Percentiles rank a stretch among this genome's conserved stretches.
Conservation (phyloP, 2,113 vertebrate genomes). For the Eulemur macaco region DNA sequence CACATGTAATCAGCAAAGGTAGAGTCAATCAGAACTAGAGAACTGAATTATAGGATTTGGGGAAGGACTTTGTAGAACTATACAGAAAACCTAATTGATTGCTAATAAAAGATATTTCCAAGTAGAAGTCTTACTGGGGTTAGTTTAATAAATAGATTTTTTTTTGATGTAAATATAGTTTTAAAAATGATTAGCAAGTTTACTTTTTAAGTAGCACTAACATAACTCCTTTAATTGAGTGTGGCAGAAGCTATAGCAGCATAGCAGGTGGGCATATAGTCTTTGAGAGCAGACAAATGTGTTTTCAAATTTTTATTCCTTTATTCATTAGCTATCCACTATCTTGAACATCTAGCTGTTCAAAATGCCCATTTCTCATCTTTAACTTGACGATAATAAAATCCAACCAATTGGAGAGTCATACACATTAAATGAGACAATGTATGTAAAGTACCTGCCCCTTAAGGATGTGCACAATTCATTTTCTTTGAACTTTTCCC, state of each 20-base stretch:
- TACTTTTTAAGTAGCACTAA: neutral
- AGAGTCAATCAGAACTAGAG: neutral
- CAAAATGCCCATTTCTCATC: neutral
- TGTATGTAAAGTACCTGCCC: neutral
- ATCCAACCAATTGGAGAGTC: neutral
- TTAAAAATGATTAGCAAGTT: neutral
- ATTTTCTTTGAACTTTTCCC: neutral
- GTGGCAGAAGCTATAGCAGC: neutral
- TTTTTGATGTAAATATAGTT: neutral
- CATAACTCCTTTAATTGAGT: neutral
- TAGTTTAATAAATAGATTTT: neutral
- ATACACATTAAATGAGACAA: neutral
- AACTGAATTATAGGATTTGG: neutral
- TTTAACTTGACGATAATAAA: neutral
- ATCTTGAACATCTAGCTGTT: neutral
- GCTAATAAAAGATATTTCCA: neutral
- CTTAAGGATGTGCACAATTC: neutral
- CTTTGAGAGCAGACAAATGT: neutral
- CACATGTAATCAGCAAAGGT: neutral
- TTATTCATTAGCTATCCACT: neutral
- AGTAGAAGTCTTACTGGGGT: neutral
- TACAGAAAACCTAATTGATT: neutral
- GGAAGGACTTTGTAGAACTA: neutral
- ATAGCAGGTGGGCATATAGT: neutral
- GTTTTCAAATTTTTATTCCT: neutral